Conservation (phyloP, 2,888 invertebrate genomes). For the Acleris holmiana region DNA sequence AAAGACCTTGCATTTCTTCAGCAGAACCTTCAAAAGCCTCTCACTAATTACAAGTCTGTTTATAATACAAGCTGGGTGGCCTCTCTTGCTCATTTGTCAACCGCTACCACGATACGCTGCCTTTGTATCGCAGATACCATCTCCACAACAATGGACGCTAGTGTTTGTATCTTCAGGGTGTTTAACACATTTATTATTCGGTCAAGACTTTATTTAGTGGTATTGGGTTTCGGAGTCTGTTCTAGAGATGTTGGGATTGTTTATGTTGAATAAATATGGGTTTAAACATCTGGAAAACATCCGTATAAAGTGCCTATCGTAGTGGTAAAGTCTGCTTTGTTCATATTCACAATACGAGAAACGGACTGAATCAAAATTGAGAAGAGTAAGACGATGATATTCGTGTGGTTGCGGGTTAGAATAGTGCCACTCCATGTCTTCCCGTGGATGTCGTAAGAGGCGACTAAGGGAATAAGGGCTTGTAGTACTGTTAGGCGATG, state of each 20-base stretch:
- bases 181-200: constrained; percentile 75
- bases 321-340: no score
- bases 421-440: no score
- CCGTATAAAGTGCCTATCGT: no score
- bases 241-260: neutral
- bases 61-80: constrained; percentile 61
- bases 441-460: no score
- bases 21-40: neutral
- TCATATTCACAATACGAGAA: no score
- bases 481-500: no score
- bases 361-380: no score
- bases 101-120: constrained; percentile 74
- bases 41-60: constrained; percentile 14
- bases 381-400: no score
- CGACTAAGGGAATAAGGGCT: no score
- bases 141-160: constrained; percentile 68
- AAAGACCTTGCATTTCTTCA: neutral
- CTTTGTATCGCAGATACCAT: constrained; percentile 47
- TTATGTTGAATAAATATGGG: neutral
- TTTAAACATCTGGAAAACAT: no score
- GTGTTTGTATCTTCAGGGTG: constrained; percentile 72
- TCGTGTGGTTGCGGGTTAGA: no score
- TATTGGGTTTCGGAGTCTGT: constrained; percentile 35
- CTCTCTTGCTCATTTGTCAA: constrained; percentile 68
- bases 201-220: constrained; percentile 41